A percentile compares a stretch with the other conserved stretches of the same genome.
These are phyloP conservation scores for Plagodis pulveraria DNA, from an alignment of 2,888 invertebrate genomes.

Conservation along the genomic window DNA sequence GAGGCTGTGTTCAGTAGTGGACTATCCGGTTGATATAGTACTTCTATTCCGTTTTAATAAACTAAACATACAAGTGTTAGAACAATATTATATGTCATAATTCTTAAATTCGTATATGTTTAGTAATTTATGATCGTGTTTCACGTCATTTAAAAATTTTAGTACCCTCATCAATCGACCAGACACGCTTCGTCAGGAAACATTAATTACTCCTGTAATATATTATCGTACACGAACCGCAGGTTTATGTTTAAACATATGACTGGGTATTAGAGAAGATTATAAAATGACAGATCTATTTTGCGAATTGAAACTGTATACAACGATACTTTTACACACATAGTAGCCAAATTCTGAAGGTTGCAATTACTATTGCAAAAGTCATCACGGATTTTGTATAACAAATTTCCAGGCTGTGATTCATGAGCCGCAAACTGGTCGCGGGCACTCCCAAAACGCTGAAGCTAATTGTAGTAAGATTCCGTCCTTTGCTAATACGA, in stretches of 20 bases:
- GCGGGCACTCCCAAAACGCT: constrained; percentile 73
- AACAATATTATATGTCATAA: too few species aligned
- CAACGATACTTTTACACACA: neutral
- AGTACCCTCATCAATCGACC: constrained; percentile 27
- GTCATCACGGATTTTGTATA: too few species aligned
- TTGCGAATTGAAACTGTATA: too few species aligned
- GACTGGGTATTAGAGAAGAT: too few species aligned
- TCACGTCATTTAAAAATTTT: constrained; percentile 30
- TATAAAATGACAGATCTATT: too few species aligned
- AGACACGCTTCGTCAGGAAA: constrained; percentile 28
- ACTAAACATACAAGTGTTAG: neutral
- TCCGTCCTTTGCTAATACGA: constrained; percentile 83
- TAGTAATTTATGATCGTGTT: constrained; percentile 6
- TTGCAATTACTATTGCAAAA: too few species aligned
- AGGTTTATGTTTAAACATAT: constrained; percentile 9
- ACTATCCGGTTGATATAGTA: too few species aligned
- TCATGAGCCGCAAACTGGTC: constrained; percentile 47
- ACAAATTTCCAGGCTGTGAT: constrained; percentile 7
- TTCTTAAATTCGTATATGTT: too few species aligned
- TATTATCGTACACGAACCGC: constrained; percentile 21
- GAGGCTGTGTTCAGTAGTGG: too few species aligned
- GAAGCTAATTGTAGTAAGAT: constrained; percentile 82
- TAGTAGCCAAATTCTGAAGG: neutral
- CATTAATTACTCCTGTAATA: constrained; percentile 26
- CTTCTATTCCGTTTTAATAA: too few species aligned